phyloP scores from a whole-genome alignment of 2,113 vertebrate species.

The Apus apus region DNA sequence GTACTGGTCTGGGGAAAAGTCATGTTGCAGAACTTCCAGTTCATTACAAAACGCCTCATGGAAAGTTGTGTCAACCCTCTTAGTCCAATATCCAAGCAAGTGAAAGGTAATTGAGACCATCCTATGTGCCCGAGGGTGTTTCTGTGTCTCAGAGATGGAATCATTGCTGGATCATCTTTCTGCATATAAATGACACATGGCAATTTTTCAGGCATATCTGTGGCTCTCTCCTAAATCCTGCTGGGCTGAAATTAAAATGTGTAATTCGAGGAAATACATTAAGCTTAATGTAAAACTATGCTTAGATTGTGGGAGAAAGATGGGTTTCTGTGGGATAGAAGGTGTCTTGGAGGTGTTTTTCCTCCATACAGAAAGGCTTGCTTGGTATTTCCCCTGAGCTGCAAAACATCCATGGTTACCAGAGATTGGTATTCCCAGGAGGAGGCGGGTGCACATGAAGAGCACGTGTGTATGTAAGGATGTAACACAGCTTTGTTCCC shows the following conservation, averaged over 20 bases:
- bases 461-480: rapidly evolving
- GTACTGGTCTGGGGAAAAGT: not conserved
- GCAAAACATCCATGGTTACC: not conserved
- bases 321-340: not conserved
- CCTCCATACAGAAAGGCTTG: not conserved
- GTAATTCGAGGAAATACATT: not conserved
- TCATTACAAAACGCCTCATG: not conserved
- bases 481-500: not conserved
- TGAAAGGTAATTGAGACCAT: conserved; percentile 56
- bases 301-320: not conserved
- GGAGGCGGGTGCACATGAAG: not conserved
- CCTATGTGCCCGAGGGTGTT: not conserved
- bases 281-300: not conserved
- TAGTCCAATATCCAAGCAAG: conserved; percentile 25
- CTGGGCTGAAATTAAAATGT: not conserved
- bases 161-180: conserved; percentile 17
- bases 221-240: not conserved
- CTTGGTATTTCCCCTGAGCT: conserved; percentile 18
- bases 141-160: not conserved
- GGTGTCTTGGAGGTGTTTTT: not conserved
- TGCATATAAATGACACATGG: conserved; percentile 13
- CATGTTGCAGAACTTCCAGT: not conserved
- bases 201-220: conserved; percentile 13
- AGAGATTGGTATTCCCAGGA: not conserved
- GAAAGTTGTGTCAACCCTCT: not conserved